These are phyloP conservation scores for Eudasyphora cyanicolor DNA, from an alignment of 2,888 invertebrate species.

Conservation along the genomic window DNA sequence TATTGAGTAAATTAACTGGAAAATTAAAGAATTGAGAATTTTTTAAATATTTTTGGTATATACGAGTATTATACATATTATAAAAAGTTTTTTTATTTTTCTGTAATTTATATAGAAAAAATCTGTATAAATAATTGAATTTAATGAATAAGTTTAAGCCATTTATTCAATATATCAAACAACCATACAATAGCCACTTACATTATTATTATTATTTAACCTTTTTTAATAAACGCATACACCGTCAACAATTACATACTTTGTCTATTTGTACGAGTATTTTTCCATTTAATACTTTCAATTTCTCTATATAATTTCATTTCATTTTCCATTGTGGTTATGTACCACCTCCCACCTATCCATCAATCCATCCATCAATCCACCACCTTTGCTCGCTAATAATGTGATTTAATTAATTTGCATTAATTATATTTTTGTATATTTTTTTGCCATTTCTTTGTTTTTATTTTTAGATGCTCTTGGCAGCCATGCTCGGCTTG, in stretches of 20 bases:
- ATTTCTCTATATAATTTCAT: neutral
- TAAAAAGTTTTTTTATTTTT: too few species aligned
- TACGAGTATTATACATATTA: too few species aligned
- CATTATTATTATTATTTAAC: neutral
- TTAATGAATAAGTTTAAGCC: neutral
- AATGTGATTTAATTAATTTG: neutral
- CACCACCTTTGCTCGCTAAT: neutral
- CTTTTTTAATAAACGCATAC: neutral
- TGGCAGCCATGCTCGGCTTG: constrained; percentile 74
- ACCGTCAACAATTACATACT: too few species aligned
- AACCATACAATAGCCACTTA: neutral
- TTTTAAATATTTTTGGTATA: too few species aligned
- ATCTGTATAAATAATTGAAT: too few species aligned
- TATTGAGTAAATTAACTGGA: too few species aligned
- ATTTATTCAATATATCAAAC: too few species aligned
- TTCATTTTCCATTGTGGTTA: neutral
- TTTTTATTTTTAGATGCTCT: constrained; percentile 73
- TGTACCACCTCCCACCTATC: neutral
- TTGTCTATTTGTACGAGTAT: constrained; percentile 15
- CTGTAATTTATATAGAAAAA: too few species aligned
- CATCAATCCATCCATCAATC: too few species aligned
- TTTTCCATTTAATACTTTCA: neutral
- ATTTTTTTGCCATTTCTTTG: constrained; percentile 34
- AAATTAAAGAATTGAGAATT: too few species aligned
- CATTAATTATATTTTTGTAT: neutral